Conservation (phyloP, 2,113 vertebrate species). For the Hirundichthys speculiger region DNA sequence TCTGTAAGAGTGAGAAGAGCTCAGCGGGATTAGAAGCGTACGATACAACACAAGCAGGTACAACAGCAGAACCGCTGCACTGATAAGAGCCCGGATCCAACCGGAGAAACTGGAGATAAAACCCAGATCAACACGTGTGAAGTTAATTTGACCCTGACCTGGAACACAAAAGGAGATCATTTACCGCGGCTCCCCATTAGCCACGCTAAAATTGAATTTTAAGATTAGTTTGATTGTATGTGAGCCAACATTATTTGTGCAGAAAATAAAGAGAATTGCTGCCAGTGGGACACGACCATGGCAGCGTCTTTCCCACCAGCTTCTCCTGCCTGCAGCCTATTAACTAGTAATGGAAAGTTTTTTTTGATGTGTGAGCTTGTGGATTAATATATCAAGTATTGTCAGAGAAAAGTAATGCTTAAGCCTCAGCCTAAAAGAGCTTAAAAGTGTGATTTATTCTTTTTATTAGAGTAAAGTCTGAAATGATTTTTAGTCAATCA, state of each 20-base stretch:
- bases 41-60: too few relatives aligned
- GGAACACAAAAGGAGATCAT: not conserved
- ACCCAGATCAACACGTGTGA: not conserved
- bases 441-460: constrained; percentile 1
- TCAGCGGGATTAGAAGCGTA: too few relatives aligned
- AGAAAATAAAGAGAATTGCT: not conserved
- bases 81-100: too few relatives aligned
- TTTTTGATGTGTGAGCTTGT: not conserved
- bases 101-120: not conserved
- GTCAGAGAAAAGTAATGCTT: constrained; percentile 7
- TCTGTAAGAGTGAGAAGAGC: too few relatives aligned
- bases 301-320: not conserved
- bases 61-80: not conserved
- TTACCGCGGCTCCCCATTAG: not conserved
- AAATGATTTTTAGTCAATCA: constrained; percentile 46
- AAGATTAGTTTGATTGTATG: not conserved
- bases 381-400: not conserved
- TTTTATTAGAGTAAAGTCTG: constrained; percentile 18
- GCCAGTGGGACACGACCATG: not conserved
- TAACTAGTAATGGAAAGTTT: not conserved
- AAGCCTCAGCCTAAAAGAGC: constrained; percentile 24
- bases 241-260: not conserved
- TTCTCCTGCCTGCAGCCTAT: not conserved
- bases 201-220: not conserved
- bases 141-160: constrained; percentile 2